Base-by-base conservation (phyloP, 2,797 vertebrate species). In the Sebastiscus tertius region DNA sequence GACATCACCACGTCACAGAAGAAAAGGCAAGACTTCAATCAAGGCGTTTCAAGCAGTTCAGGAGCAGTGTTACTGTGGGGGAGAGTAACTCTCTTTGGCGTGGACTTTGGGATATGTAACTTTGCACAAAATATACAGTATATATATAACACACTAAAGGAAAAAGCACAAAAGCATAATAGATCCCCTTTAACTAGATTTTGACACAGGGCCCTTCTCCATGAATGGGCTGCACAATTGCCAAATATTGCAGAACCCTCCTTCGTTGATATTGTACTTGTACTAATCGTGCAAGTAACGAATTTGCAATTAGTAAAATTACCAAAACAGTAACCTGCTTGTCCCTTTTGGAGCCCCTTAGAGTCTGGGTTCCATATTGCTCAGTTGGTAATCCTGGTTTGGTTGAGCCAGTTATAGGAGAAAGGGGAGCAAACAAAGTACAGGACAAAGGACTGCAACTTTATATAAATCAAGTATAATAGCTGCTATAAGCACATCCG, bases 41-140 rank as follows among this genome's bases (percentile, higher is more conserved):
- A 14, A 39, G 0, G 39, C 14, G 0, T 42, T 42, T 42, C 6
- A 42, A 0, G 0, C 39, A 42, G 39, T 16, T 42, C 39, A 42
- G 0, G 39, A 42, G 14, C 39, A 0, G 39, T 42, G 39, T 42
- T 42, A 16, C 39, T 42, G 39, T 42, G 6, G 39, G 3, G 39
- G 39, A 42, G 39, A 42, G 39, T 16, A 42, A 0, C 39, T 0
- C 39, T 7, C 39, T 42, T 42, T 42, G 39, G 39, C 39, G 2
- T 42, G 39, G 39, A 42, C 14, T 7, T 16, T 42, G 14, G 42
- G 42, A 6, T 46, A 0, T 46, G 42, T 46, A 46, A 46, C 42
- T 46, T 46, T 46, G 14, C 42, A 46, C 42, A 46, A 18, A 8
- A 46, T 18, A 42, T 42, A 42, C 4, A 29, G 3, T 3, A 26